These are phyloP conservation scores for Acrossocheilus wenchowensis DNA, from an alignment of 2,797 vertebrate genomes.

Conservation along the genomic window DNA sequence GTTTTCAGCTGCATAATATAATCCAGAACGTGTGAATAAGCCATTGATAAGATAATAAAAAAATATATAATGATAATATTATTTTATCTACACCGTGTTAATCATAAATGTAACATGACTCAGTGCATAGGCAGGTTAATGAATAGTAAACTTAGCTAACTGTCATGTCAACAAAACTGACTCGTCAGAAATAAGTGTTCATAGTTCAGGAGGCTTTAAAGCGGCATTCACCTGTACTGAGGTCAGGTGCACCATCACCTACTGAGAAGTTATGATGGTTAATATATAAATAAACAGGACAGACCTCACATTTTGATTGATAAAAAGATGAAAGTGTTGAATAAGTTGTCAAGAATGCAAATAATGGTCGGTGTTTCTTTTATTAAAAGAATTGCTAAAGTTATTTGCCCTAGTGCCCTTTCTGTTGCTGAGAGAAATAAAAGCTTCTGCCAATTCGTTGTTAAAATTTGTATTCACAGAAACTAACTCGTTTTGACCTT, in stretches of 20 bases:
- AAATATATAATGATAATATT: not conserved
- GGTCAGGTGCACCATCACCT: conserved; percentile 13
- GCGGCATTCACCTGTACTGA: not conserved
- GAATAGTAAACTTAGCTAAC: not conserved
- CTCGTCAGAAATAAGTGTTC: conserved; percentile 22
- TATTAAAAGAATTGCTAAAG: not conserved
- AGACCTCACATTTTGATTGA: not conserved
- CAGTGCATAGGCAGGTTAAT: not conserved
- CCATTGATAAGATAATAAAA: not conserved
- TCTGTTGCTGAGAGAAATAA: not conserved
- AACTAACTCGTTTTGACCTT: not conserved
- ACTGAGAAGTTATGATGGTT: not conserved
- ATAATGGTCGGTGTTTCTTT: not conserved
- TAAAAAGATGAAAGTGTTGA: not conserved
- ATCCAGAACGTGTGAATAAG: not conserved
- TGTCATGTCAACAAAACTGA: conserved; percentile 27
- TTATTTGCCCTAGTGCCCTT: not conserved
- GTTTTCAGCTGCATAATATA: not conserved
- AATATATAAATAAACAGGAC: not conserved
- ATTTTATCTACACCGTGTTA: not conserved
- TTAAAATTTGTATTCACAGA: not conserved
- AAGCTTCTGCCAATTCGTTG: not conserved
- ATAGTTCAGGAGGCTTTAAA: conserved; percentile 10
- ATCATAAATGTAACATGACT: not conserved
- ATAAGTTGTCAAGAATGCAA: not conserved